phyloP scores from a whole-genome alignment of 2,888 invertebrate species.

The Hirtodrosophila alboralis region DNA sequence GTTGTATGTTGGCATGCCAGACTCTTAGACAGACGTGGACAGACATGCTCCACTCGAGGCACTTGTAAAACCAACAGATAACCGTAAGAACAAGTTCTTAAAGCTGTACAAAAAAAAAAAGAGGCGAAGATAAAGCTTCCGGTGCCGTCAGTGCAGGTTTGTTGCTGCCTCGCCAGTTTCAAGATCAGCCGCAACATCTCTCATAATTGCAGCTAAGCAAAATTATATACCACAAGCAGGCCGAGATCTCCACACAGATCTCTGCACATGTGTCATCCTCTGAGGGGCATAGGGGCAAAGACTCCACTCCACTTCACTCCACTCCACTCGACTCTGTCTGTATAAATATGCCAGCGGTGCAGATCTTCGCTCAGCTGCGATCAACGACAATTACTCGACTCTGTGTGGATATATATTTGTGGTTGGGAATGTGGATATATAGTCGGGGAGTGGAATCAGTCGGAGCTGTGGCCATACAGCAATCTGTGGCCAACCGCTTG shows the following conservation, averaged over 20 bases:
- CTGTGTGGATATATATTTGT: constrained; percentile 34
- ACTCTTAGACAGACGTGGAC: constrained; percentile 40
- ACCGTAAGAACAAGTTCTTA: constrained; percentile 73
- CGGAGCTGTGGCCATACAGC: constrained; percentile 21
- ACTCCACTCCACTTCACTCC: constrained; percentile 3
- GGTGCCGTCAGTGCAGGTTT: constrained; percentile 55
- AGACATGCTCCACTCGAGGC: constrained; percentile 56
- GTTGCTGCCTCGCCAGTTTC: constrained; percentile 34
- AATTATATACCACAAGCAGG: constrained; percentile 62
- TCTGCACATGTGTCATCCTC: constrained; percentile 54
- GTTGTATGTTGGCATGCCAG: constrained; percentile 66
- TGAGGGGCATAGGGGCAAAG: constrained; percentile 1
- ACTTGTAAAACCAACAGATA: constrained; percentile 73
- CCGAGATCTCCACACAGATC: constrained; percentile 36
- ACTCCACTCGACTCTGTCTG: constrained; percentile 34
- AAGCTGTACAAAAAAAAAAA: constrained; percentile 16
- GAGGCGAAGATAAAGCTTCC: constrained; percentile 59
- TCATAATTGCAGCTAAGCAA: constrained; percentile 78
- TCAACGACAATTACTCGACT: constrained; percentile 68
- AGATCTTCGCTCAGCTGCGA: constrained; percentile 53
- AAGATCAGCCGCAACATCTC: constrained; percentile 74
- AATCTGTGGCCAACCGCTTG: constrained; percentile 54
- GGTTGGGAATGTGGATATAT: constrained; percentile 12
- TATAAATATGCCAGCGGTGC: constrained; percentile 68
- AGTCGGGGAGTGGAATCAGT: not conserved